Evolutionary conservation across 1,140 invertebrate genomes (phyloP), one percentile per base, ranked within the genome.

Genomic region (Macrobrachium rosenbergii): DNA sequence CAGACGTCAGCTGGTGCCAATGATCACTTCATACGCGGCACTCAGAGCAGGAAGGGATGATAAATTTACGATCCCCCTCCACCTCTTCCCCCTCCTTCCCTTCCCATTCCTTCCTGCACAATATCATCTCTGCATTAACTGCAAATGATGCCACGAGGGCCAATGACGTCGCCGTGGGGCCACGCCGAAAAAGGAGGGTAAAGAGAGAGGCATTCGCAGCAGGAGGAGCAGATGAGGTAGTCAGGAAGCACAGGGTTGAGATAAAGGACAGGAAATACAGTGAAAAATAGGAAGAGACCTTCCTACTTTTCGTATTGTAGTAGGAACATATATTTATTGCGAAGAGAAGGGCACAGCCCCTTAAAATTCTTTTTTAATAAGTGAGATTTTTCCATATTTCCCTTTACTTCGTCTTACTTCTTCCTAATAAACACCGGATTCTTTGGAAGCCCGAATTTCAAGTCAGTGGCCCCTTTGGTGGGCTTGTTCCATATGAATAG

Each of bases 61-160:
- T 86, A 86, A 80, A 86, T 86, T 86, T 64, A n/a, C 83, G 52
- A 62, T 52, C 12, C 52, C 52, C 52, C 52, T n/a, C 52, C 52
- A 8, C 6, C 6, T 37, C 3, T 37, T 37, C 28, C 28, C 28
- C 28, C n/a, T n/a, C 52, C 52, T 52, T 52, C 52, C 52, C 52
- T 12, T 52, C 52, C 12, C 52, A 8, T 52, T 52, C 63, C 58
- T n/a, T 52, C 63, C 83, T 63, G 83, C 83, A 86, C 83, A 86
- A 86, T 86, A 86, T 86, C 83, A 72, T 86, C 83, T 80, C 77
- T 80, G 83, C 83, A 86, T 86, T 86, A 86, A 86, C 83, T 80
- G 83, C 83, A 86, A 86, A 86, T 86, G 83, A 86, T 86, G 60
- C 83, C 63, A 52, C 16, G 75, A 64, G 60, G 45, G 52, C 28